Conservation (phyloP, 2,797 vertebrate species). For the Vultur gryphus region DNA sequence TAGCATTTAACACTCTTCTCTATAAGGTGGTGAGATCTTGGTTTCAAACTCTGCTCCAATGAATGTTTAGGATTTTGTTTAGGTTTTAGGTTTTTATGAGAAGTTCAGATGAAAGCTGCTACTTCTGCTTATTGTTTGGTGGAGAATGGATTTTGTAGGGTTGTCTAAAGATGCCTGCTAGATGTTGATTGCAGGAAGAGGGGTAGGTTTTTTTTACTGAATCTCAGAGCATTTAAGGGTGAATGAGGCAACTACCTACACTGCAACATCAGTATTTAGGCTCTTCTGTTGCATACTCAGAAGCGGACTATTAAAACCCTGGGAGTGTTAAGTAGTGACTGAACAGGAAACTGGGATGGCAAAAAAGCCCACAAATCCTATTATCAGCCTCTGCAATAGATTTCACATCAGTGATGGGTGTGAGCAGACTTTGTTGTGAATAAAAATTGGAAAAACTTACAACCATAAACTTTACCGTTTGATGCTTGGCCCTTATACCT, state of each 20-base stretch:
- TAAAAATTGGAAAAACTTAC: background rate
- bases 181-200: background rate
- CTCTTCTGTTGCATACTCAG: background rate
- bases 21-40: background rate
- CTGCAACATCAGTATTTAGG: background rate
- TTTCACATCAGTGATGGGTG: background rate
- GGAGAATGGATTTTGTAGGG: background rate
- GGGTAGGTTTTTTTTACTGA: background rate
- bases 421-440: background rate
- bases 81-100: background rate
- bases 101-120: background rate
- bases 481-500: background rate
- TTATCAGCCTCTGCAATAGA: background rate
- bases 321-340: background rate
- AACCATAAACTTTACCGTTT: background rate
- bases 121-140: background rate
- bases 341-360: background rate
- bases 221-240: background rate
- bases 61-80: background rate
- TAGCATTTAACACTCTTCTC: background rate
- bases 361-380: background rate
- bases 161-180: background rate
- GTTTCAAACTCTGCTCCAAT: background rate
- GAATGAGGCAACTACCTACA: background rate
- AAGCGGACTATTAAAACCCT: background rate